Evolutionary conservation across 1,140 invertebrate genomes (phyloP), one percentile per base, ranked within the genome.

Genomic region (Diabrotica virgifera): DNA sequence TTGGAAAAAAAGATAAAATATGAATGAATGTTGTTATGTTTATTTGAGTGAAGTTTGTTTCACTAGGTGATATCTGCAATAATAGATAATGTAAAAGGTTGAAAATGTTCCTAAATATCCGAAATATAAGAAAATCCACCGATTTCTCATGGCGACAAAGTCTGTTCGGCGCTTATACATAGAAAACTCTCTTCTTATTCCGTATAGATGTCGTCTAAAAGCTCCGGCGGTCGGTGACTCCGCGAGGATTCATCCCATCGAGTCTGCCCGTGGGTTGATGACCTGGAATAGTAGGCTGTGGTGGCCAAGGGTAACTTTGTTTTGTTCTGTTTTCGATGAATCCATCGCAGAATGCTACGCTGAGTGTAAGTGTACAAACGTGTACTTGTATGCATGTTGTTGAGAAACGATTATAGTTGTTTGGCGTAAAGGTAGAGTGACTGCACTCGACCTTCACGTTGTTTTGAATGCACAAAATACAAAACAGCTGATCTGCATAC

Each of bases 241-340:
- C 53, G 40, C 40, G 56, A 54, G 60, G 64, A 66, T 66, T 65
- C 66, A 68, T 68, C 63, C 62, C 63, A 60, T 36, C 64, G 51
- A 58, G 54, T 57, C n/a, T 50, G 50, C 36, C 40, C 52, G 59
- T 53, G 69, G 37, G 69, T 70, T 70, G 69, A 67, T 68, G 69
- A 70, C 69, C 69, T 70, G 63, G 67, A 69, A 64, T 65, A 65
- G 67, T 63, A 65, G 64, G 67, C 52, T 58, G 59, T 66, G 59
- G n/a, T 67, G 65, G 62, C 65, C 65, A 70, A 67, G 65, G 65
- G 65, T 70, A 70, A 66, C 56, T 63, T 52, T 36, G 58, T 55
- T 63, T 36, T 51, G 62, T 64, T 67, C 63, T 64, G 62, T 62
- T 60, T 56, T 12, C 9, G 52, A 54, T 24, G n/a, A 46, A 46